Conservation (phyloP, 1,140 invertebrate genomes). For the Trinorchestia longiramus region DNA sequence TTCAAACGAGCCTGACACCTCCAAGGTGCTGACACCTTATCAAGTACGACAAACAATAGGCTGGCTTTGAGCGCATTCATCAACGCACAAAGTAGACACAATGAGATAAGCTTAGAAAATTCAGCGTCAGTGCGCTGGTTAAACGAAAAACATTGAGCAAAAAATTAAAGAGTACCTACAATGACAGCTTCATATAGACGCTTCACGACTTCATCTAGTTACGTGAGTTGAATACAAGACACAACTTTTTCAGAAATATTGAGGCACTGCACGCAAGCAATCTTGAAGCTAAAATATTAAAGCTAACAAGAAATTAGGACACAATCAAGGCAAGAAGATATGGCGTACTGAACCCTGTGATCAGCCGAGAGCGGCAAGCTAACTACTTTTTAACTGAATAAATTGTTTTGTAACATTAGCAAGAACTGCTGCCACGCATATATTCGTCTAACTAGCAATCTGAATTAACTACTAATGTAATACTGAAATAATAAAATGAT, state of each 20-base stretch:
- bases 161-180: not conserved
- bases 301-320: not conserved
- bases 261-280: not conserved
- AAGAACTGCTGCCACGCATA: not conserved
- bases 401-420: not conserved
- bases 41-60: not conserved
- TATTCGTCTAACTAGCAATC: not conserved
- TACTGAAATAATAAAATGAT: too few species aligned
- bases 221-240: not conserved
- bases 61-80: not conserved
- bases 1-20: not conserved
- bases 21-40: not conserved
- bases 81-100: not conserved
- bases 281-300: not conserved
- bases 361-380: not conserved
- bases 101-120: not conserved
- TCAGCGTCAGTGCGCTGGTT: not conserved
- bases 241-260: not conserved
- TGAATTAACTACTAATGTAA: not conserved
- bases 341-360: conserved; percentile 53
- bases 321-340: conserved; percentile 24
- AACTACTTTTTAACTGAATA: not conserved
- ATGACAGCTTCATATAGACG: not conserved
- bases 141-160: not conserved
- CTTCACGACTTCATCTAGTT: not conserved